Base-by-base conservation (phyloP, 2,797 vertebrate genomes). In the Lithobates pipiens region DNA sequence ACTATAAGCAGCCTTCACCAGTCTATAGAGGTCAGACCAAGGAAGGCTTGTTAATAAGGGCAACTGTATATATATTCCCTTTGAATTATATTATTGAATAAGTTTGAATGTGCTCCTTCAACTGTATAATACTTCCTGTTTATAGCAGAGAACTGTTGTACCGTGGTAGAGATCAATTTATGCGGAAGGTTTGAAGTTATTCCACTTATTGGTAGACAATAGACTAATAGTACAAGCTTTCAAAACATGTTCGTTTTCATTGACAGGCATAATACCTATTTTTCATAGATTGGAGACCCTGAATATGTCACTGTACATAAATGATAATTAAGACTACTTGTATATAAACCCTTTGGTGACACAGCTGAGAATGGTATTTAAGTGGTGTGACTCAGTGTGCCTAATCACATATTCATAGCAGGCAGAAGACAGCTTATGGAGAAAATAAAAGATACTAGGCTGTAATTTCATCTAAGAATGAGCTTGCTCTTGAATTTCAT, bases 291-390 rank as follows among this genome's bases (percentile, higher is more conserved):
- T n/a, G 23, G 27, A 63, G 36, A 67, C 61, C 44, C 7, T 11
- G 76, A 29, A 39, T 34, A 21, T 39, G 76, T 67, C 61, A 42
- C 34, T 18, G 36, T 27, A 29, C 65, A 44, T 18, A 78, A 78
- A 78, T 67, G 34, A 67, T 69, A 79, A 79, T 68, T 79, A 79
- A 23, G 65, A 67, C 61, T 68, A n/a, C 61, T 34, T 36, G 75
- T 42, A 67, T 78, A 63, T 29, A 42, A 77, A 7, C 25, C 25
- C 9, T 25, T 25, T 67, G 27, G 25, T 65, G n/a, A 65, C 23
- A 65, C 61, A 67, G 76, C 57, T 63, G 36, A 77, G 34, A 42
- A 29, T 27, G 68, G 63, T 44, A 46, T 69, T 79, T 79, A 44
- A 68, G 44, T 69, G 27, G 63, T 79, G 77, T 79, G 77, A 79